Evolutionary conservation across 2,888 invertebrate genomes (phyloP), one percentile per base, ranked within the genome.

Genomic region (Lasioglossum oenotherae): DNA sequence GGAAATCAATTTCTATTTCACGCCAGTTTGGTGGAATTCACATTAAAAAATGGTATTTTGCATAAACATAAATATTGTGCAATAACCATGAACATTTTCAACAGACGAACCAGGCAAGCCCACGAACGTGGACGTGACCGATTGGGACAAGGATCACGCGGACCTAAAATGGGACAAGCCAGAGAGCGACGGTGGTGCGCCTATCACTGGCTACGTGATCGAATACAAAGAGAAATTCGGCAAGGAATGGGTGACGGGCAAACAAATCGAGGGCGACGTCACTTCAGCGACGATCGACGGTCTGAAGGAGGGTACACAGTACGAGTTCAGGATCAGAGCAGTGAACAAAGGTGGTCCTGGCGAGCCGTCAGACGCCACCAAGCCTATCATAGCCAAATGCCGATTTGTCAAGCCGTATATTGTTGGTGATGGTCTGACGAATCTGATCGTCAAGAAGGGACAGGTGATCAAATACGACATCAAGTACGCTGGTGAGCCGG

Each of bases 81-180:
- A 57, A 27, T 8, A 41, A 23, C 3, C 2, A 19, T 69, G 44
- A 3, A 80, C n/a, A 1, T 19, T 6, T 12, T n/a, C 0, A 38
- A n/a, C 92, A 98, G 99, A 98, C 95, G 98, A 98, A 95, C 98
- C 99, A 76, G 98, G 98, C 76, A 99, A 99, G 94, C 99, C 99
- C 14, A 98, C 98, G 89, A 97, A 97, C 93, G 98, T 99, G 76
- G 98, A 99, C 95, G 97, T 99, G 74, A 97, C 97, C 41, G 99
- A 99, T 94, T 99, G 99, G 99, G 99, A 99, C 95, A 98, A 97
- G 92, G 98, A 99, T 94, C 99, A 99, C 93, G 99, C 99, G 49
- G 99, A 99, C 94, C 96, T 99, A 82, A 98, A 98, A 95, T 99
- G 99, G 99, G 97, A 97, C 80, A 98, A 98, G 93, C 99, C 99